Base-by-base conservation (phyloP, 2,888 invertebrate species). In the Ophion slaviceki region DNA sequence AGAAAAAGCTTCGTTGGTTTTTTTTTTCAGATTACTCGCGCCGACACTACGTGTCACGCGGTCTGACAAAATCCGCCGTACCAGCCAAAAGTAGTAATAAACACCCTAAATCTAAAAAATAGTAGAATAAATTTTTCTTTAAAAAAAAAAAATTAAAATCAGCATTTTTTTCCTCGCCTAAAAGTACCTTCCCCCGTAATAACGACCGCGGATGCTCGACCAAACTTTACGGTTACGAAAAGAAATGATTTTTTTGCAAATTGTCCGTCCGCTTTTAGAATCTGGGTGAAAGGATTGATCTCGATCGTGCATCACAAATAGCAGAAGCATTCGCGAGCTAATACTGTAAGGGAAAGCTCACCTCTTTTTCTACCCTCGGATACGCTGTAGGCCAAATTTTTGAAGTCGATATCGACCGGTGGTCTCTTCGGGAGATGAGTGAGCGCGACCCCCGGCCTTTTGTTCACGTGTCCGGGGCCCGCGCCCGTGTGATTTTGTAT, bases 361-460 rank as follows among this genome's bases (percentile, higher is more conserved):
- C 94, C 97, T 88, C 97, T 95, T 92, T 96, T 96, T 87, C 97
- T 95, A 24, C 97, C 97, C 91, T 98, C 98, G 72, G 98, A 97
- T 77, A 99, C 98, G 20, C 97, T 97, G 94, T 98, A 99, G 71
- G 97, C 97, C 86, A 99, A 95, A 92, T 98, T 97, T 87, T 96
- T 96, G 94, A 98, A 99, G 94, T 98, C 97, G 89, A 99, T 97
- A 94, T 98, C 98, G 80, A 98, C 98, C 36, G 98, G 97, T 64
- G 97, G 98, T 87, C 98, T 95, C 92, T 97, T 97, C 1, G 98
- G 98, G 86, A 98, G 94, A 93, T 98, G 97, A 83, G 97, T 97
- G 87, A 98, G 95, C 72, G 97, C 94, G 57, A 96, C 97, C 94
- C 96, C 96, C 2, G 97, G 97, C 91, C 96, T 97, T 93, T 97